Evolutionary conservation across 1,140 invertebrate species (phyloP), one percentile per base, ranked within the genome.

Genomic region (Drosophila teissieri): DNA sequence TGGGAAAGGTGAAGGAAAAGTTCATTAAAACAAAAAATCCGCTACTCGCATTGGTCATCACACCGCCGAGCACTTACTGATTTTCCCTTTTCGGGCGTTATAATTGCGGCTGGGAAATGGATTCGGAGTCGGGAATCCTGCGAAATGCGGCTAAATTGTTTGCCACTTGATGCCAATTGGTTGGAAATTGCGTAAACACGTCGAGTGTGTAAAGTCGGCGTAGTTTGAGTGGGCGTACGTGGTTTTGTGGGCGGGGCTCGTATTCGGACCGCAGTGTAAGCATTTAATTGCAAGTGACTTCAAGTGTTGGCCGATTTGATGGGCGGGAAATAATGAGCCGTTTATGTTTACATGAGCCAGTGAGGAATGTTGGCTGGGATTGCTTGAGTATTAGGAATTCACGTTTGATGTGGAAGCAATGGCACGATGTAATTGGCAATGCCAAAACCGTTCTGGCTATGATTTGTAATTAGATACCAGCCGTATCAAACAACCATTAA

Each of bases 111-210:
- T 36, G 40, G 54, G 60, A 24, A 62, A 49, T 40, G 58, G 24
- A 42, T 12, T 22, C 12, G 4, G 37, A 54, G 53, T 15, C 34
- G 6, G 14, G 14, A 44, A 11, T 37, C 31, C 45, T 24, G 24
- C 34, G 22, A 37, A 54, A 42, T 56, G 49, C 48, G 68, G 46
- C 54, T 57, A 78, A 44, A 72, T 78, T 78, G 49, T 48, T 57
- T 15, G 51, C 64, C 78, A 76, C 70, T 83, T 83, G 48, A 78
- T 84, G 80, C 60, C 80, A 83, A 84, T 83, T 75, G 80, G 75
- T 62, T 70, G 75, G 56, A 84, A 76, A 63, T 76, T 84, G 72
- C 76, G 65, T 76, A 77, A 68, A 68, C 55, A 64, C 61, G 67
- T 65, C 46, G 46, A 78, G 60, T 22, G 54, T 42, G 54, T 55